Evolutionary conservation across 2,888 invertebrate genomes (phyloP), one percentile per base, ranked within the genome.

Genomic region (Andrena haemorrhoa): DNA sequence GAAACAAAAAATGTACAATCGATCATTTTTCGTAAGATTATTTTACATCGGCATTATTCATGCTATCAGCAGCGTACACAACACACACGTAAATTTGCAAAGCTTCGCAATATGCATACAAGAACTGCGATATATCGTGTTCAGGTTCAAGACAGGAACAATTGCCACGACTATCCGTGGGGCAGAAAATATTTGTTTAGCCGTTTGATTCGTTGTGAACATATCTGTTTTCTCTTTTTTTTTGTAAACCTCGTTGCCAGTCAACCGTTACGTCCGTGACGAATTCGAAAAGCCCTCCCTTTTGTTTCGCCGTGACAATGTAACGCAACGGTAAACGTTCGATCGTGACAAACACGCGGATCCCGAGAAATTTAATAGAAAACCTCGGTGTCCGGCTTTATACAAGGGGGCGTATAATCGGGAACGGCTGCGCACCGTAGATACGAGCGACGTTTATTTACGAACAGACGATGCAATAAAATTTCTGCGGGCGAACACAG

Each of bases 201-300:
- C 7, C 41, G 56, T 56, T 60, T 47, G 70, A 70, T 60, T 70
- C 56, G 70, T 47, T n/a, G 70, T 29, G 47, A 70, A 47, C 70
- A 47, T 12, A 26, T 23, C 31, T 20, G 23, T 63, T n/a, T 41
- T 26, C 23, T 63, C 23, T 23, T 12, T 56, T 23, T 56, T 56
- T 56, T 56, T 10, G n/a, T 26, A 1, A 26, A 63, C 33, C 16
- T 41, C 12, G 63, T 41, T 16, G 33, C 16, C 41, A 12, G 41
- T 35, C 41, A 41, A 0, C 35, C 41, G 61, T 61, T 16, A 35
- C 16, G 10, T 35, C 4, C 63, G 41, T 12, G 63, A 41, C 41
- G 63, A 63, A 41, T 23, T 41, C 63, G 63, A 41, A 63, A 41
- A 23, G 5, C 12, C 16, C 63, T 41, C 12, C 26, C 60, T 12